A percentile compares a stretch with the other conserved stretches of the same genome.
phyloP scores from a whole-genome alignment of 2,888 invertebrate genomes.

The Abrostola tripartita region DNA sequence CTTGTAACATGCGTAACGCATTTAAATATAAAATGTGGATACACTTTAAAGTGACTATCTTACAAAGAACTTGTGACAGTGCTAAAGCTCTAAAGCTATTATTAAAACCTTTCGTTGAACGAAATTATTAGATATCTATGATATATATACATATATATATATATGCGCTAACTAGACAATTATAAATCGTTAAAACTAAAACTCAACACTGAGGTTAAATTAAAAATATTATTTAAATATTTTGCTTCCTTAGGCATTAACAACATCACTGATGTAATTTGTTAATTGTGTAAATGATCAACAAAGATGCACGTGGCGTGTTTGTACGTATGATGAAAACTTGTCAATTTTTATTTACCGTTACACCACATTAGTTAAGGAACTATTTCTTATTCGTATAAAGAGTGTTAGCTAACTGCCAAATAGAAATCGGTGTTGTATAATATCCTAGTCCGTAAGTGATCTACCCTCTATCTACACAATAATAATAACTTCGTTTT shows the following conservation, averaged over 20 bases:
- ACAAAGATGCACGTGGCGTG: conserved; percentile 31
- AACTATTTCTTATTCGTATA: conserved; percentile 66
- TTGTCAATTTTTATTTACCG: conserved; percentile 79
- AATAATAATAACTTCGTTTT: conserved; percentile 34
- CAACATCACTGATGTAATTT: conserved; percentile 13
- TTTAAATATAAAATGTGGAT: conserved; percentile 13
- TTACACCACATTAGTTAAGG: conserved; percentile 63
- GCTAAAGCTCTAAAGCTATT: conserved; percentile 3
- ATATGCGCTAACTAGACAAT: not conserved
- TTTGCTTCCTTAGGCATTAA: conserved; percentile 15
- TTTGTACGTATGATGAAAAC: conserved; percentile 44
- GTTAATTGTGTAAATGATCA: conserved; percentile 20
- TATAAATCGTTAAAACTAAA: conserved; percentile 9
- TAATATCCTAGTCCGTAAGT: conserved; percentile 81
- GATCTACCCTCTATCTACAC: conserved; percentile 63
- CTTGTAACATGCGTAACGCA: conserved; percentile 33
- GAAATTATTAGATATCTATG: conserved; percentile 11
- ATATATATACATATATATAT: not conserved
- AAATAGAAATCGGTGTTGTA: conserved; percentile 85
- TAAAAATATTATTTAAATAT: not conserved
- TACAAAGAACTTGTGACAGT: conserved; percentile 11
- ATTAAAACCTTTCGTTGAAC: conserved; percentile 18
- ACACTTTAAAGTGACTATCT: conserved; percentile 5
- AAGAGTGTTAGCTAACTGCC: conserved; percentile 85
- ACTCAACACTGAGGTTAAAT: conserved; percentile 1